Evolutionary conservation across 1,140 invertebrate species (phyloP), one percentile per base, ranked within the genome.

Genomic region (Zaprionus gabonicus): DNA sequence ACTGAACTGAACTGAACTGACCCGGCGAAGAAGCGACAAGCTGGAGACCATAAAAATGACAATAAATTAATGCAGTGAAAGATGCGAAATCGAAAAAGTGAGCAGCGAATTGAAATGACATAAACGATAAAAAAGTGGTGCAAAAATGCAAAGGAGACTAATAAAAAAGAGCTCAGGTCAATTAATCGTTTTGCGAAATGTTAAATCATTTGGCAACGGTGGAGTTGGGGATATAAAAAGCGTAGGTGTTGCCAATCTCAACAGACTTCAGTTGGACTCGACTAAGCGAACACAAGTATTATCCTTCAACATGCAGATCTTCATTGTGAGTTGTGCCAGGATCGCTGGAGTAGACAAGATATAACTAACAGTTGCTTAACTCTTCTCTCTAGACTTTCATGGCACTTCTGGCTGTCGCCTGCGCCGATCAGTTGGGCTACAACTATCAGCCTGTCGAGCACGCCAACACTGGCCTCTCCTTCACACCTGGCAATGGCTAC

Each of bases 281-380:
- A 59, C 79, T 44, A 82, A 59, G 62, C 59, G 55, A 72, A 41
- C 71, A 71, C 68, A 90, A 71, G 76, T 74, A 84, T 63, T 59
- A 78, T 59, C 73, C 51, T 78, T n/a, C 68, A 85, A 78, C 57
- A 90, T 90, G 86, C 86, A 80, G 28, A 55, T 85, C 82, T 77
- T 90, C 59, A 82, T 91, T 68, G 86, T 90, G 44, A 90, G 86
- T 90, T 58, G 15, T 56, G 9, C 3, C 9, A 28, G 27, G 17
- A 59, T 68, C 13, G 7, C 0, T 15, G n/a, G 44, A 49, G 4
- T 2, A 6, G 23, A 6, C 4, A 12, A 34, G 25, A 23, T n/a
- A 4, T 23, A 46, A 49, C 28, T 28, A 23, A 17, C 25, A 13
- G 6, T 23, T 44, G 44, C 2, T 25, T 36, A 15, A 0, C 36